phyloP scores from a whole-genome alignment of 2,888 invertebrate species.

The Eristalis arbustorum region DNA sequence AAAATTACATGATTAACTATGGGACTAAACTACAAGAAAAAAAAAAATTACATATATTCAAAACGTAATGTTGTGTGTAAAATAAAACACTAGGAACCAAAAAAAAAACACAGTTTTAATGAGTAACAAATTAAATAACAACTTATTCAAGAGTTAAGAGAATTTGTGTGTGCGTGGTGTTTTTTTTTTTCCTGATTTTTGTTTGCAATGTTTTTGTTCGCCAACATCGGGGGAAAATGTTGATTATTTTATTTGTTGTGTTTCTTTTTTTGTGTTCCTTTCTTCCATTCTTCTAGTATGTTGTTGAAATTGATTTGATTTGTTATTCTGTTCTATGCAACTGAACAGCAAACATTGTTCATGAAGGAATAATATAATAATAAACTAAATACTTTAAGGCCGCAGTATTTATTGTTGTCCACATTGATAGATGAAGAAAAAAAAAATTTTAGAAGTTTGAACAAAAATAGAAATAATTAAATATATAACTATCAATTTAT shows the following conservation, averaged over 20 bases:
- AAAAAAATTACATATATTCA: neutral
- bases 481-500: conserved; percentile 7
- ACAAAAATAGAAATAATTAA: neutral
- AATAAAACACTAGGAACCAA: conserved; percentile 8
- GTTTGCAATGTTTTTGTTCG: neutral
- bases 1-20: neutral
- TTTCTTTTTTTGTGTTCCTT: neutral
- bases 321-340: neutral
- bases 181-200: too few relatives aligned
- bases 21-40: conserved; percentile 36
- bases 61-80: too few relatives aligned
- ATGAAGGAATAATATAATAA: neutral
- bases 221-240: neutral
- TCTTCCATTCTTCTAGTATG: neutral
- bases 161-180: neutral
- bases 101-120: neutral
- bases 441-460: too few relatives aligned
- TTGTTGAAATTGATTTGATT: neutral
- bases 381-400: neutral
- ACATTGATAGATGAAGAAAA: neutral
- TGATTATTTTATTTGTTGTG: neutral
- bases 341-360: too few relatives aligned
- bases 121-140: neutral
- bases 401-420: conserved; percentile 21
- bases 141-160: too few relatives aligned